Conservation (phyloP, 1,140 invertebrate genomes). For the Drosophila rufa region DNA sequence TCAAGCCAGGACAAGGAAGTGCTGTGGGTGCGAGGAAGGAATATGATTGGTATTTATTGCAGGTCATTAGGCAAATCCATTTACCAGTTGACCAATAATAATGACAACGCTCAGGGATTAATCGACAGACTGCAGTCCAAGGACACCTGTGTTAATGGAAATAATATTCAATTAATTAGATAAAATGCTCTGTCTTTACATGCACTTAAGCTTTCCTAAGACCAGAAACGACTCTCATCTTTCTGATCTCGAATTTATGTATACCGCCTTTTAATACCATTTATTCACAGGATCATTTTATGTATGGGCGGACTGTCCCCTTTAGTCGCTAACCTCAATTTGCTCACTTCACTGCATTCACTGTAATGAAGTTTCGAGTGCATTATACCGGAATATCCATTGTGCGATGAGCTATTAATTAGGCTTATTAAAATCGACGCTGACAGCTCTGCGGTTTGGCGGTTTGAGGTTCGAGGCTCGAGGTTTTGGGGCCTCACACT, state of each 20-base stretch:
- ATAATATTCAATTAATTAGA: no score
- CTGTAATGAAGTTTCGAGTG: slow-evolving; percentile 54
- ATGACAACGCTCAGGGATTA: slow-evolving; percentile 9
- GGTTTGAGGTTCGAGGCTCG: slow-evolving; percentile 8
- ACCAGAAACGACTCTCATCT: neutral
- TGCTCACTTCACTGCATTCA: slow-evolving; percentile 17
- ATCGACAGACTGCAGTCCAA: neutral
- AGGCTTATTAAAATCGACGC: slow-evolving; percentile 77
- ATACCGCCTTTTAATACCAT: neutral
- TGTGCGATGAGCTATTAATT: slow-evolving; percentile 69
- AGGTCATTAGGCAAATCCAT: slow-evolving; percentile 42
- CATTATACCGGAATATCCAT: slow-evolving; percentile 37
- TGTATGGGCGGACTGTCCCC: neutral
- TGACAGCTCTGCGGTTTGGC: slow-evolving; percentile 67
- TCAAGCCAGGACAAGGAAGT: neutral
- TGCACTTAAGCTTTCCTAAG: neutral
- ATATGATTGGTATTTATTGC: slow-evolving; percentile 34
- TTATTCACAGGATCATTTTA: neutral
- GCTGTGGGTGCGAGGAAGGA: slow-evolving; percentile 5
- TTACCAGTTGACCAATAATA: slow-evolving; percentile 14
- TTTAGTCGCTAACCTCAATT: neutral
- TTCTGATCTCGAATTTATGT: neutral
- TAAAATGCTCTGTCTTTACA: neutral
- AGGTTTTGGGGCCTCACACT: slow-evolving; percentile 31
- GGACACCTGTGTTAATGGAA: neutral